phyloP scores from a whole-genome alignment of 1,140 invertebrate species.

The Riptortus pedestris region DNA sequence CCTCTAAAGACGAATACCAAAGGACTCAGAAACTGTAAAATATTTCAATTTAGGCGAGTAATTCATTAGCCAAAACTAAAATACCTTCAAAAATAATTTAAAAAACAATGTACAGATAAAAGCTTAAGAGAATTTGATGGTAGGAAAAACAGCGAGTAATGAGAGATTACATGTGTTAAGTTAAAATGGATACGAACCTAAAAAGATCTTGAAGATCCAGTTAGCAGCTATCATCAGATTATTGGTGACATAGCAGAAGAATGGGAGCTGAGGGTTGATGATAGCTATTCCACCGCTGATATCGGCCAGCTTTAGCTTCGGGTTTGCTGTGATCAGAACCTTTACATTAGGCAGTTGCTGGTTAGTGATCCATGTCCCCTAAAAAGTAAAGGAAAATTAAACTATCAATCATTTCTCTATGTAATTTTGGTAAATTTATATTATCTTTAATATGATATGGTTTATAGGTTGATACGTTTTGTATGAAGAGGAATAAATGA shows the following conservation, averaged over 20 bases:
- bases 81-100: background rate
- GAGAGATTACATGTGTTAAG: no score
- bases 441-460: no score
- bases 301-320: constrained; percentile 29
- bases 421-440: no score
- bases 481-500: no score
- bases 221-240: background rate
- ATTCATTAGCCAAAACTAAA: background rate
- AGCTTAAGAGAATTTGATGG: background rate
- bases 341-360: constrained; percentile 29
- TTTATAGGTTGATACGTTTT: no score
- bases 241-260: constrained; percentile 7
- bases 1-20: no score
- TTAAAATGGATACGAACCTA: constrained; percentile 16
- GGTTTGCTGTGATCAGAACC: constrained; percentile 30
- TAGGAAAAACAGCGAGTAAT: background rate
- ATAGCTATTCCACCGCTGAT: constrained; percentile 23
- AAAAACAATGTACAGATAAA: background rate
- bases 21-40: background rate
- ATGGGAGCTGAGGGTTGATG: constrained; percentile 7
- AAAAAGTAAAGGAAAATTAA: no score
- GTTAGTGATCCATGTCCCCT: constrained; percentile 27
- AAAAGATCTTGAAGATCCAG: background rate
- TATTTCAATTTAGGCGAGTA: background rate
- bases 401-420: no score